Conservation (phyloP, 2,888 invertebrate species). For the Ametastegia equiseti region DNA sequence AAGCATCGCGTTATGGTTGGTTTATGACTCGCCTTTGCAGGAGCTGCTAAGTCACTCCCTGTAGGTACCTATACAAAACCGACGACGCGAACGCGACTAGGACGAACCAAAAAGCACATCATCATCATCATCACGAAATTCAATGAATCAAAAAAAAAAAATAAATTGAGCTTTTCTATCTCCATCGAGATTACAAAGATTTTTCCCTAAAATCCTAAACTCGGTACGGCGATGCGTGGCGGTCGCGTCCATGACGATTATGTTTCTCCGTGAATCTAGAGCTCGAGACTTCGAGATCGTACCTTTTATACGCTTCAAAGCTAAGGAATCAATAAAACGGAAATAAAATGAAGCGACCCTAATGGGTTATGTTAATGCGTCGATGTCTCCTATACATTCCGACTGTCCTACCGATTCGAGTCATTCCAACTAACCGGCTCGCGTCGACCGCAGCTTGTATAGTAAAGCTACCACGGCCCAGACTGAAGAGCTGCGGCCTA, state of each 20-base stretch:
- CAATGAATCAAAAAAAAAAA: neutral
- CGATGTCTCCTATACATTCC: constrained; percentile 48
- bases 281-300: too few relatives aligned
- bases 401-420: constrained; percentile 46
- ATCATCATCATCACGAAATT: neutral
- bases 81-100: neutral
- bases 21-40: constrained; percentile 53
- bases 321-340: constrained; percentile 49
- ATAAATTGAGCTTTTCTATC: neutral
- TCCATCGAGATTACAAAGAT: neutral
- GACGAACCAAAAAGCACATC: neutral
- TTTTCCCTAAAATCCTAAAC: neutral
- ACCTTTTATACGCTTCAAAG: constrained; percentile 1
- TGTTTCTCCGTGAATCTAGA: too few relatives aligned
- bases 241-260: neutral
- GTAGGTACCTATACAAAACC: neutral
- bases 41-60: neutral
- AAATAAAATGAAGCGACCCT: constrained; percentile 50
- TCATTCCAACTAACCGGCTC: constrained; percentile 40
- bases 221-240: neutral
- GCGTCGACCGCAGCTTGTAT: constrained; percentile 24
- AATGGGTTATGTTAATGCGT: constrained; percentile 51
- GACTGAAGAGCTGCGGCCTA: neutral
- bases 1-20: constrained; percentile 66
- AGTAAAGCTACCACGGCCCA: neutral